These are phyloP conservation scores for Ophion slaviceki DNA, from an alignment of 2,888 invertebrate species.

Conservation along the genomic window DNA sequence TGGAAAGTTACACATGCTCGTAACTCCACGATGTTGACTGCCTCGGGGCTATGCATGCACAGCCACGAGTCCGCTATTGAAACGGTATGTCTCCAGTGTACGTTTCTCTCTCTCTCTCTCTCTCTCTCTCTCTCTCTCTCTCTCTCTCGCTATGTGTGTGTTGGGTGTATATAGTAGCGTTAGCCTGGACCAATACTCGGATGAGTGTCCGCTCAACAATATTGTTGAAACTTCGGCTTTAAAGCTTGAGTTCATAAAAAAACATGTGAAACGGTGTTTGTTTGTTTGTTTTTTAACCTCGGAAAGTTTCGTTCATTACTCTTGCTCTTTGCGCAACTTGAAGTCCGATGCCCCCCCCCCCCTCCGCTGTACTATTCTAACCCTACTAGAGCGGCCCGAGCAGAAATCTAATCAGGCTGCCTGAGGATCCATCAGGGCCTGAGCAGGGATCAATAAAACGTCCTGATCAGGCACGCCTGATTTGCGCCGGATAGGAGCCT, in stretches of 20 bases:
- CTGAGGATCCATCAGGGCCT: too few relatives aligned
- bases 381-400: constrained; percentile 25
- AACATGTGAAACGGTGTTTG: background rate
- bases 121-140: too few relatives aligned
- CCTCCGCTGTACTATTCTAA: background rate
- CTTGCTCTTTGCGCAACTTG: background rate
- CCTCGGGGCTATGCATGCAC: background rate
- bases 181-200: too few relatives aligned
- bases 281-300: background rate
- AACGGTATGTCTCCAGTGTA: too few relatives aligned
- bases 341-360: background rate
- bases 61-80: background rate
- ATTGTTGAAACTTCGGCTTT: background rate
- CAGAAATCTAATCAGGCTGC: too few relatives aligned
- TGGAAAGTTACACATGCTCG: background rate
- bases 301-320: background rate
- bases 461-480: too few relatives aligned
- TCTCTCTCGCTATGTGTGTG: too few relatives aligned
- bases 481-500: too few relatives aligned
- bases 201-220: too few relatives aligned
- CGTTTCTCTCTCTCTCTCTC: too few relatives aligned
- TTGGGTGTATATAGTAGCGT: too few relatives aligned
- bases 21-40: background rate
- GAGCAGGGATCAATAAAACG: too few relatives aligned
- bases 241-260: background rate